Evolutionary conservation across 2,888 invertebrate species (phyloP).

Genomic region (Macaria notata): DNA sequence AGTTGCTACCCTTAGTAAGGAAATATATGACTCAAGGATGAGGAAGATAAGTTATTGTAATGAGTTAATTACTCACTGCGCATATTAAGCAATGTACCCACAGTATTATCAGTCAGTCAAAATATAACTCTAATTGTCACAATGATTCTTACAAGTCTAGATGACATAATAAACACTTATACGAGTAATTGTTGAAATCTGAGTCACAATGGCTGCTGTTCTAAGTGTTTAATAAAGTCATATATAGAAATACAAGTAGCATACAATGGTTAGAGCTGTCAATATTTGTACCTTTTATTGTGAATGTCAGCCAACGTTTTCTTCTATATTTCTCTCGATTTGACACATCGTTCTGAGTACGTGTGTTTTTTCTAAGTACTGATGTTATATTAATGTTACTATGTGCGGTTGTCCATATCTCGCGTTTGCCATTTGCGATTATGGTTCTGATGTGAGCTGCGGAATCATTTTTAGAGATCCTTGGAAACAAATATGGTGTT

Average conservation of each 20-base stretch:
- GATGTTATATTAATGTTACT: constrained; percentile 61
- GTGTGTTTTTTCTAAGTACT: constrained; percentile 28
- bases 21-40: too few relatives aligned
- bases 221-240: constrained; percentile 26
- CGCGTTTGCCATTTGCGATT: constrained; percentile 44
- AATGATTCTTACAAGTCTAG: too few relatives aligned
- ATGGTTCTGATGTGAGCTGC: constrained; percentile 29
- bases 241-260: constrained; percentile 33
- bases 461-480: constrained; percentile 12
- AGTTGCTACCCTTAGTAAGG: too few relatives aligned
- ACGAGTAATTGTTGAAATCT: constrained; percentile 23
- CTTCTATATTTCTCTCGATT: constrained; percentile 67
- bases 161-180: too few relatives aligned
- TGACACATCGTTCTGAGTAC: constrained; percentile 56
- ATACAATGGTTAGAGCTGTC: constrained; percentile 30
- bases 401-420: constrained; percentile 43
- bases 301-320: constrained; percentile 51
- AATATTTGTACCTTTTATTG: constrained; percentile 42
- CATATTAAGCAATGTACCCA: too few relatives aligned
- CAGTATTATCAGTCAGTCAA: too few relatives aligned
- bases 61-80: too few relatives aligned
- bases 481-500: too few relatives aligned
- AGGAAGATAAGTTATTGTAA: too few relatives aligned
- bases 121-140: too few relatives aligned
- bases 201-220: constrained; percentile 35